Conservation (phyloP, 53 echinoderm and acorn worm species). For the Hippasteria phrygiana region DNA sequence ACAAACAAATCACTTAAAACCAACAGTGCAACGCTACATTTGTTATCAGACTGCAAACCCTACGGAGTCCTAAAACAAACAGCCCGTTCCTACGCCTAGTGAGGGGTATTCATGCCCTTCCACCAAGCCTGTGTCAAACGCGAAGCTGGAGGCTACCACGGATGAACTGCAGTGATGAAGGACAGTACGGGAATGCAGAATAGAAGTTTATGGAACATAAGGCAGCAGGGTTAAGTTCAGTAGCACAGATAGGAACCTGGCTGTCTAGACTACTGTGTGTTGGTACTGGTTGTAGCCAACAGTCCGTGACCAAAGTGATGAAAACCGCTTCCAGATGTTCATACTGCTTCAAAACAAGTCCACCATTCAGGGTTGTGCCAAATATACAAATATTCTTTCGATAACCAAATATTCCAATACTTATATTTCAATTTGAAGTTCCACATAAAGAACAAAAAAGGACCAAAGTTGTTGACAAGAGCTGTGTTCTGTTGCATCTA, state of each 20-base stretch:
- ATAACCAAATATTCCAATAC: too few species aligned
- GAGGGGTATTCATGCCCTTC: background rate
- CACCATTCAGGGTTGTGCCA: too few species aligned
- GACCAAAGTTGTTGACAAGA: too few species aligned
- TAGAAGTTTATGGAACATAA: background rate
- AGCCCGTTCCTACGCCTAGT: background rate
- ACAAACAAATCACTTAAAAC: slow-evolving; percentile 16
- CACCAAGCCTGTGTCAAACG: background rate
- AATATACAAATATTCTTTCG: too few species aligned
- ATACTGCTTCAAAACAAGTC: background rate
- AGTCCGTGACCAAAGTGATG: slow-evolving; percentile 11
- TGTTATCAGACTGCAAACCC: background rate
- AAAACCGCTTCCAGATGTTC: background rate
- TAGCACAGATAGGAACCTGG: background rate
- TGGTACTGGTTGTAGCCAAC: background rate
- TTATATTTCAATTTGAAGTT: too few species aligned
- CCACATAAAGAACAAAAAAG: too few species aligned
- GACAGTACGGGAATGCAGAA: slow-evolving; percentile 1
- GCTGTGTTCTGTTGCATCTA: too few species aligned
- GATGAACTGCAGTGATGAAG: slow-evolving; percentile 15
- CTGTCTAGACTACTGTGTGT: background rate
- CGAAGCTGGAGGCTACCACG: background rate
- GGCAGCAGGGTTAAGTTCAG: background rate
- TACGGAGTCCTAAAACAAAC: slow-evolving; percentile 2
- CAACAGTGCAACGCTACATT: slow-evolving; percentile 17